Evolutionary conservation across 30 jellyfish, hydroid and myxozoan genomes (phyloP).

Genomic region (Turritopsis rubra): DNA sequence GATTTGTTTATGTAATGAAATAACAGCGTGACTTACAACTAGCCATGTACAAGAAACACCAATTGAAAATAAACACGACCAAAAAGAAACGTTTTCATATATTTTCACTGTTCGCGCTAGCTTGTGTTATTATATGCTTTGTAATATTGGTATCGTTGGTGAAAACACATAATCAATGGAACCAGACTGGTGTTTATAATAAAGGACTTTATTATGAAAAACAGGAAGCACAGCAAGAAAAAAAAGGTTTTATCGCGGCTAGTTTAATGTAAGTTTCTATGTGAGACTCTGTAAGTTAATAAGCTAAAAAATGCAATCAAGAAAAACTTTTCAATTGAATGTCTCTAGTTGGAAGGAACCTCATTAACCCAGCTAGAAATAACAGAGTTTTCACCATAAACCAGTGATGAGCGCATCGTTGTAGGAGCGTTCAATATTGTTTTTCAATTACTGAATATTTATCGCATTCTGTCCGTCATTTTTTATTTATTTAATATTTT

Average conservation of each 20-base stretch:
- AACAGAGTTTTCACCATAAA: not conserved
- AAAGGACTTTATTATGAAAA: not conserved
- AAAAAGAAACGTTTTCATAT: not conserved
- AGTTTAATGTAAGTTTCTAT: not conserved
- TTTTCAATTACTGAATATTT: too few relatives aligned
- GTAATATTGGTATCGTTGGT: not conserved
- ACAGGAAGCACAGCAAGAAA: too few relatives aligned
- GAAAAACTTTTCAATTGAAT: not conserved
- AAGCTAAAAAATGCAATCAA: too few relatives aligned
- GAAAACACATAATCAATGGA: not conserved
- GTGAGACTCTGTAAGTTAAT: too few relatives aligned
- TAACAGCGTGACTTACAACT: not conserved
- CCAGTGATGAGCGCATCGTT: not conserved
- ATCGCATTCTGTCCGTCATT: too few relatives aligned
- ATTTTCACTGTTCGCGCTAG: not conserved
- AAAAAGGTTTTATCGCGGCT: not conserved
- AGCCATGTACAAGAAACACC: not conserved
- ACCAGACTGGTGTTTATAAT: not conserved
- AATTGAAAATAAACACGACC: not conserved
- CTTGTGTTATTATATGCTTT: not conserved
- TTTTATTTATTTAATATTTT: too few relatives aligned
- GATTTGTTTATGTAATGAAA: not conserved
- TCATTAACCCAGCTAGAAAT: not conserved
- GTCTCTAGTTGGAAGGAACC: not conserved
- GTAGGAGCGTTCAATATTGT: too few relatives aligned